These are phyloP conservation scores for Eriocheir sinensis DNA, from an alignment of 1,140 invertebrate species.

Conservation along the genomic window DNA sequence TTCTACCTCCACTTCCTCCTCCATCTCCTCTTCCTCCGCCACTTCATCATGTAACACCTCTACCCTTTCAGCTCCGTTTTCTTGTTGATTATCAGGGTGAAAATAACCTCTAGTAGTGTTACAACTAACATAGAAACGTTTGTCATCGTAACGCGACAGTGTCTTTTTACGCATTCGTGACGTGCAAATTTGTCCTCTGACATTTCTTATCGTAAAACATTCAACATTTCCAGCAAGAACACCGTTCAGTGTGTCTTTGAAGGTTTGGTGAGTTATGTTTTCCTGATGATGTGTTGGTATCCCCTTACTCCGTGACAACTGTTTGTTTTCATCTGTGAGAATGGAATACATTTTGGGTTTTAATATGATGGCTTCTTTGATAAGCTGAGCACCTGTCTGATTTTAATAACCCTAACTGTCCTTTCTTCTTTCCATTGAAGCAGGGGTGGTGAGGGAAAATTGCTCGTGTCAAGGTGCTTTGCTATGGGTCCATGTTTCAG, in stretches of 20 bases:
- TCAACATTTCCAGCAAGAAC: background rate
- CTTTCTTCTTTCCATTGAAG: background rate
- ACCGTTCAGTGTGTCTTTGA: background rate
- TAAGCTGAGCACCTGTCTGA: background rate
- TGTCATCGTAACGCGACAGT: background rate
- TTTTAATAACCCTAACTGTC: background rate
- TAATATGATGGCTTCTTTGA: background rate
- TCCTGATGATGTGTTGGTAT: background rate
- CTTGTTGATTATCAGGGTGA: too few relatives aligned
- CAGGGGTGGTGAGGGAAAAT: background rate
- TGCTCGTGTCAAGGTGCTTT: background rate
- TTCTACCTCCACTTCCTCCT: too few relatives aligned
- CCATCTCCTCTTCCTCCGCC: too few relatives aligned
- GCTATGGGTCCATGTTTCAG: background rate
- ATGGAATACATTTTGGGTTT: conserved; percentile 2
- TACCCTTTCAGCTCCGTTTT: too few relatives aligned
- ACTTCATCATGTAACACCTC: too few relatives aligned
- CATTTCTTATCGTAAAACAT: background rate
- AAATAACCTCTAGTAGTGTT: too few relatives aligned
- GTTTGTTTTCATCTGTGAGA: too few relatives aligned
- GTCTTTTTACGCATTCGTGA: background rate
- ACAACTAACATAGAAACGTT: background rate
- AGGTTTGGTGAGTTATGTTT: background rate
- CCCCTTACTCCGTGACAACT: too few relatives aligned
- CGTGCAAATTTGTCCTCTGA: background rate